These are phyloP conservation scores for Tetramorium simillimum DNA, from an alignment of 1,140 invertebrate genomes.

Conservation along the genomic window DNA sequence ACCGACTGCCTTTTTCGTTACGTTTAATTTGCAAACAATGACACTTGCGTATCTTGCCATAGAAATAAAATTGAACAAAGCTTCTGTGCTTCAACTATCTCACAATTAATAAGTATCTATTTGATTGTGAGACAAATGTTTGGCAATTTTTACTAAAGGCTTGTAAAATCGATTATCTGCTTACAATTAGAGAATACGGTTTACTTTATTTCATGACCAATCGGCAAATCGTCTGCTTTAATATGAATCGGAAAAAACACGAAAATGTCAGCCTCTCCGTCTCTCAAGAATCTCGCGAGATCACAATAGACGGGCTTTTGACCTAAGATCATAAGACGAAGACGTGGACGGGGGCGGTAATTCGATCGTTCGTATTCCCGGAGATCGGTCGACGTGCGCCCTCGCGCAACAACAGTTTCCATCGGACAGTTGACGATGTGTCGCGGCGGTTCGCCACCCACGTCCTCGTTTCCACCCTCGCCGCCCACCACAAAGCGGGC, in stretches of 20 bases:
- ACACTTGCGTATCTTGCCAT: background rate
- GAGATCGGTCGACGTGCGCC: slow-evolving; percentile 42
- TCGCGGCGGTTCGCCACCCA: slow-evolving; percentile 71
- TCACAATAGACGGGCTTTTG: slow-evolving; percentile 13
- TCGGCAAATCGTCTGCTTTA: background rate
- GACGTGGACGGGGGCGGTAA: slow-evolving; percentile 40
- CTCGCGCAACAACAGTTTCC: slow-evolving; percentile 60
- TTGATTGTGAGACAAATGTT: background rate
- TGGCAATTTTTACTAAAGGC: background rate
- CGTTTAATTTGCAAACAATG: background rate
- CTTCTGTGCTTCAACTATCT: background rate
- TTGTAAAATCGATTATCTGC: background rate
- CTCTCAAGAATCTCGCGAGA: background rate
- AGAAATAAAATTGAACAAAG: background rate
- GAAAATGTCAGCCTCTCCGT: background rate
- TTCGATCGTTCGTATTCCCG: slow-evolving; percentile 67
- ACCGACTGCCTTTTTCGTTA: background rate
- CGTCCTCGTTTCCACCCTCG: slow-evolving; percentile 44
- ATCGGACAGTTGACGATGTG: slow-evolving; percentile 79
- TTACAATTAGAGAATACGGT: background rate
- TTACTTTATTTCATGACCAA: slow-evolving; percentile 5
- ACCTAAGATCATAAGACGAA: slow-evolving; percentile 44
- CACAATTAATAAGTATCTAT: background rate
- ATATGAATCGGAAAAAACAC: background rate
- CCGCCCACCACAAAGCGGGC: slow-evolving; percentile 33